Base-by-base conservation (phyloP, 2,888 invertebrate species). In the Hirtodrosophila alboralis region DNA sequence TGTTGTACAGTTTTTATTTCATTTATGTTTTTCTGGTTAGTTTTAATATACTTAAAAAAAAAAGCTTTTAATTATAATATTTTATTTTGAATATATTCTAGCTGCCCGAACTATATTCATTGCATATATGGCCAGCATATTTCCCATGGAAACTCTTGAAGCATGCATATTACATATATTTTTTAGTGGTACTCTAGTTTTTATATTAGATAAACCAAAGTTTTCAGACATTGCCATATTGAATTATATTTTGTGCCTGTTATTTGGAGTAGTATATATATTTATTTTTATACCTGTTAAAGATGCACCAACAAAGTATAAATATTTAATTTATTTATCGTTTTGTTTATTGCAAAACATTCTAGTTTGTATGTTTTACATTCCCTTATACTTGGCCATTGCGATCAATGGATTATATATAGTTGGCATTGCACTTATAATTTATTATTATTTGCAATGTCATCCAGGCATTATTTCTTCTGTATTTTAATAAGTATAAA, bases 281-380 rank as follows among this genome's bases (percentile, higher is more conserved):
- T 83, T 83, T 49, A 69, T 78, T 31, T 78, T 75, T 37, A 64
- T 61, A n/a, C 76, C 80, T 9, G 57, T 83, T 4, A 68, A 54
- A 3, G 84, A 78, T 63, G 68, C 53, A 4, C 80, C 84, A 1
- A 79, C 84, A 16, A 78, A 71, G 47, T 40, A 53, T 16, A 84
- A 76, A 23, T 84, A 84, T 34, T n/a, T 36, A 1, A 7, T 56
- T 14, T 84, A 80, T 37, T 57, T 78, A 2, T 12, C 47, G 6
- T 23, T 80, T 30, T 84, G 80, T 21, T 40, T 62, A 2, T 4
- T 56, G 10, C 66, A 78, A 52, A 69, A 61, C 12, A 37, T 64
- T n/a, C 0, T 61, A 4, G 51, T 56, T 31, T 64, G 66, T 18
- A 10, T 37, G 7, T 3, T 76, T 5, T 78, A 27, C 38, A 52